phyloP scores from a whole-genome alignment of 2,888 invertebrate species.

The Tridacna crocea region DNA sequence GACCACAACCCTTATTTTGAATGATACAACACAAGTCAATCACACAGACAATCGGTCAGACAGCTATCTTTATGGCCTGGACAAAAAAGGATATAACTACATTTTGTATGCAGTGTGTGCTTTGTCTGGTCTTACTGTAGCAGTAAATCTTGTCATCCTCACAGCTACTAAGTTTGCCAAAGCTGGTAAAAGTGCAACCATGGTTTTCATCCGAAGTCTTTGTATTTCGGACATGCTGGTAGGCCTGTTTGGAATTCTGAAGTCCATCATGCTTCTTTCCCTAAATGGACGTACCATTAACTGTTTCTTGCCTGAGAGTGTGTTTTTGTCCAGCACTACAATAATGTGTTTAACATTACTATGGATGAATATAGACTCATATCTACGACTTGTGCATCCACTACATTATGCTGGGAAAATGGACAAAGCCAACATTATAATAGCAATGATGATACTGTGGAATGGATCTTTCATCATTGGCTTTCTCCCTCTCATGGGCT shows the following conservation, averaged over 20 bases:
- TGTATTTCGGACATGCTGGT: constrained; percentile 73
- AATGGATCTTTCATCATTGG: constrained; percentile 78
- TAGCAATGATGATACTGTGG: constrained; percentile 76
- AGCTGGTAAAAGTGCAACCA: constrained; percentile 73
- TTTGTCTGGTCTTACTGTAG: constrained; percentile 61
- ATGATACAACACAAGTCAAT: no score
- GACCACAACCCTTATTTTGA: no score
- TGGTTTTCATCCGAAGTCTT: constrained; percentile 78
- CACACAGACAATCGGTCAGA: background rate
- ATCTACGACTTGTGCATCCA: constrained; percentile 68
- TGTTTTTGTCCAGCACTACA: constrained; percentile 74
- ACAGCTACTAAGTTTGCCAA: constrained; percentile 71
- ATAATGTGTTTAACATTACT: constrained; percentile 71
- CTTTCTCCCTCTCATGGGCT: constrained; percentile 78
- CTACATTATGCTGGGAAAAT: constrained; percentile 62
- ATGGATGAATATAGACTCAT: constrained; percentile 74
- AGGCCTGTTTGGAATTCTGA: constrained; percentile 76
- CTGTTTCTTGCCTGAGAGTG: constrained; percentile 79
- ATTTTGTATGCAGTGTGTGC: constrained; percentile 38
- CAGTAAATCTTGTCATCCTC: constrained; percentile 68
- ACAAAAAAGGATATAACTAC: constrained; percentile 22
- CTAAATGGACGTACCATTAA: constrained; percentile 67
- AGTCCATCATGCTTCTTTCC: constrained; percentile 67
- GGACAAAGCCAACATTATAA: constrained; percentile 76
- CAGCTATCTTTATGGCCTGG: background rate